phyloP scores from a whole-genome alignment of 2,888 invertebrate genomes.

The Eucera pruinosa region DNA sequence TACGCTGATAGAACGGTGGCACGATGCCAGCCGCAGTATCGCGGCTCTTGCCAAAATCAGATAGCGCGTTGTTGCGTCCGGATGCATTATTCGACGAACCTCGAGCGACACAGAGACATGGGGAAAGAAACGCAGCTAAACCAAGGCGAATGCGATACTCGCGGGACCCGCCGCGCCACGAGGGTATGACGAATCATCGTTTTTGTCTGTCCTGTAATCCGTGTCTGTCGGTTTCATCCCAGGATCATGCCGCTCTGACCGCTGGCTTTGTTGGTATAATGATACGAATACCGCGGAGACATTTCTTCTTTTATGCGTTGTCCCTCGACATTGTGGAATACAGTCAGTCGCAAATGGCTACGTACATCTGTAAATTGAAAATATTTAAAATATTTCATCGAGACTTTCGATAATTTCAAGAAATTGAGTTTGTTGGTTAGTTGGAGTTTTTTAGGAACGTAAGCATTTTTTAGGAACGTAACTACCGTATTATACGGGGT shows the following conservation, averaged over 20 bases:
- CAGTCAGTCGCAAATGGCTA: background rate
- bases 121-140: conserved; percentile 27
- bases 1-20: conserved; percentile 79
- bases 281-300: conserved; percentile 38
- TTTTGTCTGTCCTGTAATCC: conserved; percentile 44
- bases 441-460: too few relatives aligned
- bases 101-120: conserved; percentile 32
- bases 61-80: conserved; percentile 78
- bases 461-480: too few relatives aligned
- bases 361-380: too few relatives aligned
- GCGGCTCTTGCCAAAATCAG: conserved; percentile 76
- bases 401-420: too few relatives aligned
- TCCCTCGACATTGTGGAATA: conserved; percentile 51
- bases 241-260: background rate
- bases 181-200: conserved; percentile 47
- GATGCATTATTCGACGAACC: conserved; percentile 72
- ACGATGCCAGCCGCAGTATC: conserved; percentile 69
- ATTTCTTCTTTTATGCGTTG: conserved; percentile 24
- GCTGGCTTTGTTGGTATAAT: conserved; percentile 23
- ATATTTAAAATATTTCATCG: too few relatives aligned
- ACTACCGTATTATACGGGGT: too few relatives aligned
- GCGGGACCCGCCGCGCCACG: conserved; percentile 4
- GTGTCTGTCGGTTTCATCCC: conserved; percentile 40
- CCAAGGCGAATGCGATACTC: conserved; percentile 47
- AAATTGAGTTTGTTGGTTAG: too few relatives aligned